These are phyloP conservation scores for Microctenopoma stevenorrisi DNA, from an alignment of 2,797 vertebrate species.

Conservation along the genomic window DNA sequence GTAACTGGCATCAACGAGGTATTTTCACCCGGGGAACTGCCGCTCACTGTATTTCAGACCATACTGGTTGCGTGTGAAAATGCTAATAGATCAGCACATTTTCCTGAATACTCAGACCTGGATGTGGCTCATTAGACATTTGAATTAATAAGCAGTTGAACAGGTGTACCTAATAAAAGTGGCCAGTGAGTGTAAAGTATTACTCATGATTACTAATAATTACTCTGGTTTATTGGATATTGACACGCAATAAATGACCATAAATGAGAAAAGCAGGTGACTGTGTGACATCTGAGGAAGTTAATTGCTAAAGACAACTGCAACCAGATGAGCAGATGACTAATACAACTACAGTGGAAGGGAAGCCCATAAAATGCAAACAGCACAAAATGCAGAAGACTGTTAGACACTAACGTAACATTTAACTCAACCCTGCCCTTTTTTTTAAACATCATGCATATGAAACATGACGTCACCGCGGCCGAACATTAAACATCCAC, in stretches of 20 bases:
- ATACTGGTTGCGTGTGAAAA: too few relatives aligned
- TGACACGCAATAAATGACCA: constrained; percentile 23
- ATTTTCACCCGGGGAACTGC: constrained; percentile 35
- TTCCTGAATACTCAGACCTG: too few relatives aligned
- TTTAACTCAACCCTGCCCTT: neutral
- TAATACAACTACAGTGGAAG: constrained; percentile 1
- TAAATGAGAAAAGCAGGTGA: constrained; percentile 41
- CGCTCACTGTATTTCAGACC: neutral
- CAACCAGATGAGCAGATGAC: constrained; percentile 42
- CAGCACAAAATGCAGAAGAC: constrained; percentile 1
- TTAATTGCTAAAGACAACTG: constrained; percentile 40
- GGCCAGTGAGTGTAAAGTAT: too few relatives aligned
- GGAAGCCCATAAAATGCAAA: neutral
- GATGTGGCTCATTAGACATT: too few relatives aligned
- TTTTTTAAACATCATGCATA: constrained; percentile 20
- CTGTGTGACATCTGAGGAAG: constrained; percentile 54
- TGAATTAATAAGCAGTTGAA: too few relatives aligned
- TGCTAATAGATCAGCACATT: too few relatives aligned
- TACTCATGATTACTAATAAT: constrained; percentile 6
- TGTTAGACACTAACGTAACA: constrained; percentile 1
- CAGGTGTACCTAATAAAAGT: too few relatives aligned
- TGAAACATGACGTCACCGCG: constrained; percentile 9
- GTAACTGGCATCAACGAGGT: constrained; percentile 54
- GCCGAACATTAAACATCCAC: neutral
- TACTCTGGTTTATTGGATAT: constrained; percentile 21